These are phyloP conservation scores for Pogonocichla stellata DNA, from an alignment of 2,113 vertebrate species.

Conservation along the genomic window DNA sequence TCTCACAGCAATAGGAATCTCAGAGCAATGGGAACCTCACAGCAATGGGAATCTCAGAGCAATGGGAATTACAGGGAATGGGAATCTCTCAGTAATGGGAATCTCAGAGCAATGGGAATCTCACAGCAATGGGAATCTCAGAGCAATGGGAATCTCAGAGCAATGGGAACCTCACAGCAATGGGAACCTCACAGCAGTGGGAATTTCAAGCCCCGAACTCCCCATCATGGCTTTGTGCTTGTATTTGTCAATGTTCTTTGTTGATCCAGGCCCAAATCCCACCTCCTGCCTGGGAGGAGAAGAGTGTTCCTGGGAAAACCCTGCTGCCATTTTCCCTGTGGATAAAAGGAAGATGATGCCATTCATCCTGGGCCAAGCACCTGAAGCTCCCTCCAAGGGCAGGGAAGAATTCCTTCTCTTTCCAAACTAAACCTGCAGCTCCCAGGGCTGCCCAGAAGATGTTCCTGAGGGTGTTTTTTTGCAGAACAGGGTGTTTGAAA, in stretches of 20 bases:
- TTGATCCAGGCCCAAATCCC: not conserved
- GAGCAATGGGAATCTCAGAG: too few relatives aligned
- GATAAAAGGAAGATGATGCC: not conserved
- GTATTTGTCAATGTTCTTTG: rapidly evolving
- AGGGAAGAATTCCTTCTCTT: not conserved
- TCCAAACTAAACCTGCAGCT: not conserved
- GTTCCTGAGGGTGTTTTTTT: not conserved
- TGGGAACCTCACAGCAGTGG: too few relatives aligned
- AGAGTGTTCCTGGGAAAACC: not conserved
- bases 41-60: too few relatives aligned
- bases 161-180: too few relatives aligned
- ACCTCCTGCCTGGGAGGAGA: not conserved
- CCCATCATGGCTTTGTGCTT: not conserved
- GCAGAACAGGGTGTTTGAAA: not conserved
- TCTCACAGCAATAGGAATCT: too few relatives aligned
- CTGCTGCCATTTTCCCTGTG: rapidly evolving
- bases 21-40: too few relatives aligned
- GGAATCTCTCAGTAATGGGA: too few relatives aligned
- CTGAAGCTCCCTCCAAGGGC: not conserved
- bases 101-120: too few relatives aligned
- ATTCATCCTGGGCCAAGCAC: not conserved
- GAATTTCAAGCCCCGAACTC: not conserved
- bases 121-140: too few relatives aligned
- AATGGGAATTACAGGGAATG: too few relatives aligned
- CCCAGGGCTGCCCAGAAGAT: not conserved